phyloP scores from a whole-genome alignment of 2,888 invertebrate genomes.

The Phyllotreta striolata region DNA sequence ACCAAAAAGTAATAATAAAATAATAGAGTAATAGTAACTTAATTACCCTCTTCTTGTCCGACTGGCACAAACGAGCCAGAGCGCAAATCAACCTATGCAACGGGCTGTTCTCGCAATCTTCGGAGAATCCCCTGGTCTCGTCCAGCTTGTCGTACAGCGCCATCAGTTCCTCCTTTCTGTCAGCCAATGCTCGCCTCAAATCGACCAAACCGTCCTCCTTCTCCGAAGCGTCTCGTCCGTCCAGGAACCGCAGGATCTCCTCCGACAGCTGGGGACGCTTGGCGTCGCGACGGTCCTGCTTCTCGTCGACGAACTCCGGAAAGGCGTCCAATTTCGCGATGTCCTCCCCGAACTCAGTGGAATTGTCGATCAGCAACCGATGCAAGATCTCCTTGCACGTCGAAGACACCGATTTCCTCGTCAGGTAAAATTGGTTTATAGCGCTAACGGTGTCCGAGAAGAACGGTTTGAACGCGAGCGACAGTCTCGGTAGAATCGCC shows the following conservation, averaged over 20 bases:
- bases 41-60: constrained; percentile 62
- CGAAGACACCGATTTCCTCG: constrained; percentile 51
- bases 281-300: constrained; percentile 54
- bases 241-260: constrained; percentile 64
- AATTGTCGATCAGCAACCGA: constrained; percentile 66
- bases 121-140: constrained; percentile 68
- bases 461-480: constrained; percentile 61
- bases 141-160: constrained; percentile 65
- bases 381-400: constrained; percentile 61
- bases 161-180: constrained; percentile 65
- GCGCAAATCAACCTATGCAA: constrained; percentile 70
- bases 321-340: constrained; percentile 65
- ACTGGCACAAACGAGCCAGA: constrained; percentile 66
- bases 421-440: constrained; percentile 56
- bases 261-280: constrained; percentile 53
- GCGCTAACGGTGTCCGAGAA: constrained; percentile 65
- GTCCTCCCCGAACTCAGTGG: constrained; percentile 59
- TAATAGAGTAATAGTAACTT: no score
- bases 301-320: constrained; percentile 59
- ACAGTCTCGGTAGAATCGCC: constrained; percentile 60
- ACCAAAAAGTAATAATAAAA: no score
- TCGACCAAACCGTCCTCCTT: constrained; percentile 66
- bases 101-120: constrained; percentile 69
- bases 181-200: constrained; percentile 64
- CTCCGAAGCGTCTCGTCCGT: constrained; percentile 55